Evolutionary conservation across 2,113 vertebrate species (phyloP), one percentile per base, ranked within the genome.

Genomic region (Dasyurus viverrinus): DNA sequence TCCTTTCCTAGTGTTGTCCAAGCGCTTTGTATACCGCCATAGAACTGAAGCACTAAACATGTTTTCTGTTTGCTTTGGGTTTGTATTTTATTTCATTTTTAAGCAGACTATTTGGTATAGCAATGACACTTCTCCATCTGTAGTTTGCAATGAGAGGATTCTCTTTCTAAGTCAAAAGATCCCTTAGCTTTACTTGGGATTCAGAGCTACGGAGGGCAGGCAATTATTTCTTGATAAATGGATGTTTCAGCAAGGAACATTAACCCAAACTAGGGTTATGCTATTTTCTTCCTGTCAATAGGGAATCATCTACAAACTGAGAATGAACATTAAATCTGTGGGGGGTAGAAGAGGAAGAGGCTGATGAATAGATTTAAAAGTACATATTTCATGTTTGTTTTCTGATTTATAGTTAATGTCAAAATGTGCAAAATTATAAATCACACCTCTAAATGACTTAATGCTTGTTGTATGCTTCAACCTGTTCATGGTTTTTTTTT

Each of bases 1-100:
- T 96, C 96, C 95, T 90, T 19, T 98, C 93, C 94, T 97, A 97
- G 97, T 98, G 98, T 96, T 98, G 96, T 98, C 97, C 94, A 98
- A 98, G 97, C 36, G 97, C 97, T 98, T 96, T 97, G 97, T 97
- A 47, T 26, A 95, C 96, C 96, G 95, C 96, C 95, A 98, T 98
- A 98, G 97, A 98, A 98, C 98, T 98, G 97, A 97, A 99, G 98
- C 94, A 94, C 98, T 97, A 98, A 95, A 94, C 95, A 76, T 93
- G 98, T 93, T 99, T 98, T 97, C 94, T 97, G 97, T 96, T 96
- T 96, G 53, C 96, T 97, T 57, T 91, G 94, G 92, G 96, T 91
- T 98, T 94, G 89, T 26, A 90, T 48, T 46, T 97, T 94, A 94
- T 97, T 84, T 84, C 68, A 84, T 84, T 93, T 96, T 90, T 96